Evolutionary conservation across 2,888 invertebrate species (phyloP), one percentile per base, ranked within the genome.

Genomic region (Allophyes oxyacanthae): DNA sequence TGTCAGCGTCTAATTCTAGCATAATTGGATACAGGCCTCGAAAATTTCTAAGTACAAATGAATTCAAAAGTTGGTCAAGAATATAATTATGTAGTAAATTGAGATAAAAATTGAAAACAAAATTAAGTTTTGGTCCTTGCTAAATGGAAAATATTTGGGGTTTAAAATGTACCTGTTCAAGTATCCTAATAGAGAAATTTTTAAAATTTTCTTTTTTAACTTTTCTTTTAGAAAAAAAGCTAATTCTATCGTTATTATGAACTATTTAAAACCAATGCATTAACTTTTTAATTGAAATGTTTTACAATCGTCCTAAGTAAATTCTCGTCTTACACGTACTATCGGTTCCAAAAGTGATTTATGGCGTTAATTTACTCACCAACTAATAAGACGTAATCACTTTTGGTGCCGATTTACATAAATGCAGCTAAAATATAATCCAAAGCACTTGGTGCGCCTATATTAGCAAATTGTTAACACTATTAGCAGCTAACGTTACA

Each of bases 51-150:
- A 81, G 67, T 86, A 86, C 74, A 84, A 87, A 82, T 64, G 36
- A 86, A 84, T 84, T 81, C 75, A 72, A 84, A 88, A 86, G 77
- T 78, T 90, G 89, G 89, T 90, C 89, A 83, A 84, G 84, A 81
- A 73, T 74, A 58, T 69, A 45, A 70, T 70, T 81, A n/a, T n/a
- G n/a, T n/a, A 78, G 76, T 82, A 82, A 81, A 80, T 82, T 71
- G 70, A 79, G 79, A 76, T 81, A 75, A 59, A 74, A 69, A 76
- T 70, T 48, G 2, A 82, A 79, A 75, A 78, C 71, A 61, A 77
- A 81, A 83, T 71, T 46, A 69, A 75, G 32, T 56, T 75, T 90
- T 90, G 89, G 90, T 90, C 90, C 88, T 80, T 89, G 83, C 83
- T 85, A 85, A 82, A 81, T 73, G 80, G 81, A 81, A 80, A 72